Evolutionary conservation across 2,888 invertebrate genomes (phyloP).

Genomic region (Psylliodes chrysocephalus): DNA sequence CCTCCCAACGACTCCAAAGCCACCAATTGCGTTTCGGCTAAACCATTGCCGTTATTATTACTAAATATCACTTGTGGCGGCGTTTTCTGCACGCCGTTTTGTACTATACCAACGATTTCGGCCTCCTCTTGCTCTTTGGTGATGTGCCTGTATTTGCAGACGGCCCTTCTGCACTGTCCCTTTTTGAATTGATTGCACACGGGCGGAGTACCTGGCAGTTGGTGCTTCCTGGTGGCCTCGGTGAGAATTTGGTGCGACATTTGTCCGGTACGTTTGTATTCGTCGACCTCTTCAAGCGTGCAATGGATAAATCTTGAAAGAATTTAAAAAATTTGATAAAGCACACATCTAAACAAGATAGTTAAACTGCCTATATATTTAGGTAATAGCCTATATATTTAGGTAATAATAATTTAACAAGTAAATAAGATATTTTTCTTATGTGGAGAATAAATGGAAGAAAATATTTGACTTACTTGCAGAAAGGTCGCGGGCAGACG

Average conservation of each 20-base stretch:
- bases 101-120: slow-evolving; percentile 60
- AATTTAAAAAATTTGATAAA: no score
- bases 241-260: slow-evolving; percentile 70
- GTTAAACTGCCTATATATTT: no score
- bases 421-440: no score
- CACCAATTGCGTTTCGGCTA: slow-evolving; percentile 47
- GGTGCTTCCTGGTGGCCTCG: slow-evolving; percentile 63
- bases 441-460: no score
- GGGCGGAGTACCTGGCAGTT: slow-evolving; percentile 62
- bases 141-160: slow-evolving; percentile 62
- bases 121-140: slow-evolving; percentile 62
- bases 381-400: no score
- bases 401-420: no score
- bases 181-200: slow-evolving; percentile 67
- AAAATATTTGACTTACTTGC: slow-evolving; percentile 64
- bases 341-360: no score
- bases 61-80: slow-evolving; percentile 34
- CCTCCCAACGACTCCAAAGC: slow-evolving; percentile 43
- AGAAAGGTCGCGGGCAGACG: slow-evolving; percentile 77
- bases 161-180: slow-evolving; percentile 63
- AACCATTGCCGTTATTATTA: slow-evolving; percentile 35
- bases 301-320: slow-evolving; percentile 78
- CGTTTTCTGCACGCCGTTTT: slow-evolving; percentile 52
- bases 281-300: slow-evolving; percentile 79
- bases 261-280: slow-evolving; percentile 77